Evolutionary conservation across 2,113 vertebrate genomes (phyloP), one percentile per base, ranked within the genome.

Genomic region (Caretta caretta): DNA sequence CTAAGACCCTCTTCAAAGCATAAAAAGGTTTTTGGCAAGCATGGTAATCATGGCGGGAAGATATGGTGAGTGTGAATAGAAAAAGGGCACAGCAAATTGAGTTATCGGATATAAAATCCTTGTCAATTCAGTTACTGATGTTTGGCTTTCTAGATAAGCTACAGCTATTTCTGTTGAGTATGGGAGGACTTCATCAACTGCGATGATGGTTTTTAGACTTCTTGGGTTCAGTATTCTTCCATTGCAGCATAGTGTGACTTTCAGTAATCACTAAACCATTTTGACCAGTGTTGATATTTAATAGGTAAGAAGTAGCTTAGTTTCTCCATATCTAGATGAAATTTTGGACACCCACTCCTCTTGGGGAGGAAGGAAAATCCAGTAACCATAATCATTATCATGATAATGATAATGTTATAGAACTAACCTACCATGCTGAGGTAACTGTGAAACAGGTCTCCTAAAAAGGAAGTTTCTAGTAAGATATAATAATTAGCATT

Each of bases 21-120:
- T n/a, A 87, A 81, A 49, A 3, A 42, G 3, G 2, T 78, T n/a
- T 11, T 1, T 4, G 3, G 50, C 0, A 8, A 51, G 29, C 5
- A 0, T 24, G 87, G 76, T 6, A 2, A 6, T 56, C 82, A 3
- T 82, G 53, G 46, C 27, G 25, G 93, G 65, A 80, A 76, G 10
- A 29, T 86, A 12, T 56, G 0, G 80, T 65, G 79, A 2, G 49
- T 82, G 54, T 79, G 8, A 19, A 5, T 13, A 17, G 48, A 42
- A 91, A 92, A 90, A n/a, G 65, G n/a, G n/a, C 4, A 2, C 3
- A 56, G 8, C 0, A 0, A 4, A 38, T 31, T n/a, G 2, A 1
- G n/a, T 53, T 72, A 57, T 62, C 7, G 0, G 16, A 24, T 54
- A 24, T 84, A 42, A 76, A 76, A 42, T 13, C 4, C 83, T 8